These are phyloP conservation scores for Herpetotheres cachinnans DNA, from an alignment of 2,113 vertebrate species.

Conservation along the genomic window DNA sequence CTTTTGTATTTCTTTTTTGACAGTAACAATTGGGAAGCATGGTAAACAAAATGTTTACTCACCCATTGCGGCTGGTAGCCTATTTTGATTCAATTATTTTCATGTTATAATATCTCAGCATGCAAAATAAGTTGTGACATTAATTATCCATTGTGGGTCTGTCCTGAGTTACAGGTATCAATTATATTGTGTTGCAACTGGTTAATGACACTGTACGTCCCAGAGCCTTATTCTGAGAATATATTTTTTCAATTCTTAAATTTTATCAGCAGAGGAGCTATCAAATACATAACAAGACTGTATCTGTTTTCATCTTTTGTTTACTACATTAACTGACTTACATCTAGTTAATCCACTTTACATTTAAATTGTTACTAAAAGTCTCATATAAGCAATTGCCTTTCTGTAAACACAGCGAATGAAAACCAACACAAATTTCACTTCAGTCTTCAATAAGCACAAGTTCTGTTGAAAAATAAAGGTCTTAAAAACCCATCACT, in stretches of 20 bases:
- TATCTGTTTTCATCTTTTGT: conserved; percentile 26
- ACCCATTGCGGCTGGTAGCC: not conserved
- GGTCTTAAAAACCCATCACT: not conserved
- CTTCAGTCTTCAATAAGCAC: not conserved
- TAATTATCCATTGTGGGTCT: not conserved
- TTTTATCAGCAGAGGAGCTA: conserved; percentile 42
- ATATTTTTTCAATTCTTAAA: conserved; percentile 60
- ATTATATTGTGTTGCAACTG: not conserved
- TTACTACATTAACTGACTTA: conserved; percentile 39
- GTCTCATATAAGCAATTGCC: not conserved
- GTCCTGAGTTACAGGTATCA: not conserved
- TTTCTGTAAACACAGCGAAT: not conserved
- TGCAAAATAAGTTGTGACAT: not conserved
- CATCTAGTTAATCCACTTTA: not conserved
- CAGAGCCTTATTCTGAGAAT: not conserved
- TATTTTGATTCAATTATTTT: conserved; percentile 46
- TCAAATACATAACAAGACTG: not conserved
- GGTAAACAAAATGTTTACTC: conserved; percentile 66
- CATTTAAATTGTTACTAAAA: not conserved
- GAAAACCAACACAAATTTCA: not conserved
- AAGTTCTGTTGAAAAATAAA: not conserved
- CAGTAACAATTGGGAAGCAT: not conserved
- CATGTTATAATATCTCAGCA: not conserved
- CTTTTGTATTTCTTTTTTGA: conserved; percentile 52
- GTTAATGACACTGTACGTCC: not conserved